Base-by-base conservation (phyloP, 2,888 invertebrate species). In the Harpagoxenus sublaevis region DNA sequence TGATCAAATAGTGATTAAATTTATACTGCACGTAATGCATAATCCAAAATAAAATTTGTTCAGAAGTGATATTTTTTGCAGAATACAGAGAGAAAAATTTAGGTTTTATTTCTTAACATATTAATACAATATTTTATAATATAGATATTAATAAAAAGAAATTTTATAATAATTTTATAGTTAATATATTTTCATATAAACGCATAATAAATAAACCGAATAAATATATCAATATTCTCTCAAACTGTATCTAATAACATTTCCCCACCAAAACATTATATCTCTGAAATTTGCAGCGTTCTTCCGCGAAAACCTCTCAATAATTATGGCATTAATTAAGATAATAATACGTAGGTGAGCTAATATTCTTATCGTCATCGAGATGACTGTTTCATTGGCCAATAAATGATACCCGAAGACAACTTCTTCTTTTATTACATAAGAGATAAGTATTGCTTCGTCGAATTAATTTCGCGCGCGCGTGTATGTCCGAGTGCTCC, bases 381-480 rank as follows among this genome's bases (percentile, higher is more conserved):
- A 62, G 39, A 60, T 39, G 48, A 60, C 48, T 57, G 45, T 79
- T 68, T 45, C 42, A 35, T 39, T 35, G n/a, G 23, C 12, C 45
- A 48, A 23, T 70, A 35, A 70, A 23, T 70, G 68, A 70, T 39
- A 48, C 48, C n/a, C 23, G 60, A 71, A 48, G 60, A 23, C 60
- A 71, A 60, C 48, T 39, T 60, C 35, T 51, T 71, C 31, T 79
- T 79, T 70, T 66, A 60, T 77, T 77, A 79, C 48, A 48, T 71
- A 81, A 81, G 71, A 71, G 60, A 62, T 81, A 81, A 81, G 71
- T 71, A 65, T n/a, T 39, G 48, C 45, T 28, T 18, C 48, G 12
- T 6, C 15, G 23, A 60, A 81, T 81, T 81, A 71, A 71, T 71
- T 71, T 62, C 23, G 68, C 57, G 85, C 84, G 78, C 74, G 55